Evolutionary conservation across 37 sponge, comb jelly and placozoan genomes (phyloP).

Genomic region (Halisarca cf. caerulea): DNA sequence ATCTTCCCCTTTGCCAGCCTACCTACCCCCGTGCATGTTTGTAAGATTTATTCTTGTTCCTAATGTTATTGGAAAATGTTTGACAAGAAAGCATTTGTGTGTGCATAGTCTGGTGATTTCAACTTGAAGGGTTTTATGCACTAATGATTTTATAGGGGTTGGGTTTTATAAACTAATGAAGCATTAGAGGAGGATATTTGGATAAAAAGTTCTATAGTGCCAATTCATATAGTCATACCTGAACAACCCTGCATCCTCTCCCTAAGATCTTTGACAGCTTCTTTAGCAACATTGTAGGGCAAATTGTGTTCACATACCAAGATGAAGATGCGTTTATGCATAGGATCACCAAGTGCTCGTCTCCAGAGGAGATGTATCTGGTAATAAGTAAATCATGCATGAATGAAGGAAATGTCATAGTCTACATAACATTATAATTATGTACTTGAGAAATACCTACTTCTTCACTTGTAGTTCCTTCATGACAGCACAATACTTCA

Average conservation of each 20-base stretch:
- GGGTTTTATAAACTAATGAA: not conserved
- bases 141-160: too few relatives aligned
- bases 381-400: not conserved
- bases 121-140: too few relatives aligned
- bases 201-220: too few relatives aligned
- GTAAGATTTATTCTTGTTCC: too few relatives aligned
- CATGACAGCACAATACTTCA: constrained; percentile 64
- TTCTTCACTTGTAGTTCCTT: constrained; percentile 67
- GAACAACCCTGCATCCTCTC: constrained; percentile 8
- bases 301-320: constrained; percentile 72
- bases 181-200: too few relatives aligned
- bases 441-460: too few relatives aligned
- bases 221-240: too few relatives aligned
- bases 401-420: not conserved
- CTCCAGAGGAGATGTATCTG: constrained; percentile 71
- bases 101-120: too few relatives aligned
- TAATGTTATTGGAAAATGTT: too few relatives aligned
- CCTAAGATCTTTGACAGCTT: constrained; percentile 29
- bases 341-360: constrained; percentile 69
- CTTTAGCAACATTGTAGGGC: constrained; percentile 62
- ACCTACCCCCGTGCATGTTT: too few relatives aligned
- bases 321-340: constrained; percentile 54
- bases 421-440: not conserved
- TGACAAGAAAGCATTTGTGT: too few relatives aligned
- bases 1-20: too few relatives aligned